phyloP scores from a whole-genome alignment of 2,113 vertebrate species.

The Erpornis zantholeuca region DNA sequence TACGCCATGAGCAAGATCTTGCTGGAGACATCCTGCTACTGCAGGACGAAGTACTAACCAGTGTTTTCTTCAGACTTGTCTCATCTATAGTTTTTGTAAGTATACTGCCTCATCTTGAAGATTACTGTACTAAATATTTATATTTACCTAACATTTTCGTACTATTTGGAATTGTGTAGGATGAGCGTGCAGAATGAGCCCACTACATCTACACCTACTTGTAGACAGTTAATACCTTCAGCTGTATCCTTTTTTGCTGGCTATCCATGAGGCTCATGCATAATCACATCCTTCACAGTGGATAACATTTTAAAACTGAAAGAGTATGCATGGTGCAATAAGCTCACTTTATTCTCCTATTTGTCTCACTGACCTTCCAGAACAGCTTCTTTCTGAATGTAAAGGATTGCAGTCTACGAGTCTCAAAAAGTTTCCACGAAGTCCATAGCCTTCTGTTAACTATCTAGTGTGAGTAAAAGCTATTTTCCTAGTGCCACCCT shows the following conservation, averaged over 20 bases:
- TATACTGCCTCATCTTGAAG: background rate
- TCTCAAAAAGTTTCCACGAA: background rate
- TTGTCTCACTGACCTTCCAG: background rate
- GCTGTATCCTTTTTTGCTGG: background rate
- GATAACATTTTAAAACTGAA: background rate
- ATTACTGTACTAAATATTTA: background rate
- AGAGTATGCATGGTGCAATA: background rate
- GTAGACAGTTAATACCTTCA: background rate
- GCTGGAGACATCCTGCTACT: background rate
- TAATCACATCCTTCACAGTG: background rate
- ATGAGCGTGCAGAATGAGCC: background rate
- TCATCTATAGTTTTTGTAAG: background rate
- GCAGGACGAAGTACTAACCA: background rate
- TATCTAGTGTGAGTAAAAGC: background rate
- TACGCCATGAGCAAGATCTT: background rate
- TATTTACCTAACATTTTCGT: background rate
- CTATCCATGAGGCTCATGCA: background rate
- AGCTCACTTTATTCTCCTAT: background rate
- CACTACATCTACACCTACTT: background rate
- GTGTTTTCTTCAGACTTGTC: background rate
- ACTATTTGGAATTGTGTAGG: background rate
- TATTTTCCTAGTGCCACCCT: background rate
- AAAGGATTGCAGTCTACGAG: background rate
- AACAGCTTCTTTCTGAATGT: background rate
- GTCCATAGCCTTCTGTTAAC: background rate